Conservation (phyloP, 1,140 invertebrate species). For the Cydia strobilella region DNA sequence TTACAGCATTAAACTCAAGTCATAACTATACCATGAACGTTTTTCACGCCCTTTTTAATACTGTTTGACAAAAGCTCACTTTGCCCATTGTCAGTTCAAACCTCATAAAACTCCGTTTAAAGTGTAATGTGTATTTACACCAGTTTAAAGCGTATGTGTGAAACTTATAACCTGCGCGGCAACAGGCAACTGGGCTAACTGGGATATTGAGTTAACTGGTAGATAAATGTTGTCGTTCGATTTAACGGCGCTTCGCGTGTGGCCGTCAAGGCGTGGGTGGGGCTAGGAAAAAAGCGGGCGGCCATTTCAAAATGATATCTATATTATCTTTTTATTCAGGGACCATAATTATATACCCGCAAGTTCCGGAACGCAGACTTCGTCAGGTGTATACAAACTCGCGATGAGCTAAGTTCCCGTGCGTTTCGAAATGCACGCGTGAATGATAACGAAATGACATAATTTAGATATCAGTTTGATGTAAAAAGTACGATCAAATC, state of each 20-base stretch:
- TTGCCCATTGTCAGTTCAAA: neutral
- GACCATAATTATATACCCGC: too few relatives aligned
- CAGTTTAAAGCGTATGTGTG: neutral
- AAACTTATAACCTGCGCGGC: conserved; percentile 18
- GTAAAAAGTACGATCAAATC: too few relatives aligned
- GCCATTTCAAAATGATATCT: too few relatives aligned
- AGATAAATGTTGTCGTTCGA: conserved; percentile 62
- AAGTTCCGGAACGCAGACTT: too few relatives aligned
- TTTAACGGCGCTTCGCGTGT: conserved; percentile 59
- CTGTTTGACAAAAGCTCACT: neutral
- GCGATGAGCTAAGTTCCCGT: too few relatives aligned
- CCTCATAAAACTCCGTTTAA: conserved; percentile 2
- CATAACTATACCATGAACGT: neutral
- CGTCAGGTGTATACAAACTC: too few relatives aligned
- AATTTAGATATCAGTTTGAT: too few relatives aligned
- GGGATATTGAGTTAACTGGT: conserved; percentile 50
- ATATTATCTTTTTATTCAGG: too few relatives aligned
- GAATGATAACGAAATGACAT: too few relatives aligned
- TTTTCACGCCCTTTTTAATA: conserved; percentile 6
- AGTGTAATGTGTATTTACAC: neutral
- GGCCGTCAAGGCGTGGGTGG: conserved; percentile 40
- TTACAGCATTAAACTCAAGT: neutral
- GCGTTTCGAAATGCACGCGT: too few relatives aligned
- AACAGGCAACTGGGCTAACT: conserved; percentile 15
- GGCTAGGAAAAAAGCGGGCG: conserved; percentile 36